Evolutionary conservation across 2,888 invertebrate genomes (phyloP).

Genomic region (Dicyrtoma fusca): DNA sequence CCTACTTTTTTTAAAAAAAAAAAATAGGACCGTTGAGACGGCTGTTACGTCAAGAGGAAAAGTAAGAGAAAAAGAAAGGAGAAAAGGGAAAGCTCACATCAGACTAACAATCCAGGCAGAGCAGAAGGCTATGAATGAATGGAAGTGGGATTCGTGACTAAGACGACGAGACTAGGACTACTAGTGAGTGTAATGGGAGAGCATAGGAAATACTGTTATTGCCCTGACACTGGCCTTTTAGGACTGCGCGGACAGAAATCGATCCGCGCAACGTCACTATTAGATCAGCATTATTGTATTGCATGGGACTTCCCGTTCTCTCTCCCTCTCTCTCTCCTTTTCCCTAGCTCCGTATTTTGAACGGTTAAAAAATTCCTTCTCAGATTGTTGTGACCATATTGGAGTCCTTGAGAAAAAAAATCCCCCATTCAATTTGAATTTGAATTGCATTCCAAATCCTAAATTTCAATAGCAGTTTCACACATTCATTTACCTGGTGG

Average conservation of each 20-base stretch:
- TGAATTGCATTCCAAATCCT: not conserved
- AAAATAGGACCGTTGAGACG: too few species aligned
- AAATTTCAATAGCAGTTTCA: not conserved
- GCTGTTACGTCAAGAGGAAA: constrained; percentile 8
- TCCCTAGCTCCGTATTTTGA: too few species aligned
- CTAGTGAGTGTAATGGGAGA: too few species aligned
- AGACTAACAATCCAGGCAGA: too few species aligned
- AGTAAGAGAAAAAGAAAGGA: constrained; percentile 2
- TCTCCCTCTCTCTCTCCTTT: too few species aligned
- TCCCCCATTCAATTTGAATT: constrained; percentile 17
- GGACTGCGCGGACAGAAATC: constrained; percentile 29
- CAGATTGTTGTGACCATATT: constrained; percentile 31
- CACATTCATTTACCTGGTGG: not conserved
- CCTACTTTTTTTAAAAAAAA: too few species aligned
- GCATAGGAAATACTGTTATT: too few species aligned
- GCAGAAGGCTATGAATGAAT: not conserved
- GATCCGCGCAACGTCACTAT: constrained; percentile 32
- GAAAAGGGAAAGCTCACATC: not conserved
- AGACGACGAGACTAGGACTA: too few species aligned
- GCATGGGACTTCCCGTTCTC: not conserved
- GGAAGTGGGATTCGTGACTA: not conserved
- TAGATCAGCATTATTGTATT: not conserved
- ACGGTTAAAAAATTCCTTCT: constrained; percentile 17
- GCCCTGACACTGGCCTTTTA: too few species aligned
- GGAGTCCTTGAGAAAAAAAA: constrained; percentile 28